Evolutionary conservation across 2,888 invertebrate species (phyloP).

Genomic region (Syrista parreyssii): DNA sequence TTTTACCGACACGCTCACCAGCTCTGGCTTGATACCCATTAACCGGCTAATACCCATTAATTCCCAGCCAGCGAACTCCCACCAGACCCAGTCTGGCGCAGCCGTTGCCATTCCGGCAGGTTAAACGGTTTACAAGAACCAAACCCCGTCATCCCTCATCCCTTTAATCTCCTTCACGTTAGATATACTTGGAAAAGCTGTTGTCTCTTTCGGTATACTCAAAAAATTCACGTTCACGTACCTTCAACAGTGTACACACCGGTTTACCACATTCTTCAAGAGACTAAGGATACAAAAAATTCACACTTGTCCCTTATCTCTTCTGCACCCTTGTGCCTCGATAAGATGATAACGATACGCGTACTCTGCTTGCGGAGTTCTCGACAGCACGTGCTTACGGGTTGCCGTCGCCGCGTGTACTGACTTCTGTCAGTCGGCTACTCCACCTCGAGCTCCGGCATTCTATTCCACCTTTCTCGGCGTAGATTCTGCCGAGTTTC

Average conservation of each 20-base stretch:
- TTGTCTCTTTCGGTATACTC: not conserved
- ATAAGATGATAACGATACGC: not conserved
- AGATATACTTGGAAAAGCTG: not conserved
- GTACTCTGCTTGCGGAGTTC: not conserved
- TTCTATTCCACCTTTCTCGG: slow-evolving; percentile 42
- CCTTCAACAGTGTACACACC: not conserved
- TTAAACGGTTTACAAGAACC: not conserved
- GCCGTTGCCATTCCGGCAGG: not conserved
- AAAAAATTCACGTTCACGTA: not conserved
- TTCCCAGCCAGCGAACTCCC: not conserved
- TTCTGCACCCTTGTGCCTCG: not conserved
- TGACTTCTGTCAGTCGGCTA: slow-evolving; percentile 49
- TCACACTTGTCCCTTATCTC: not conserved
- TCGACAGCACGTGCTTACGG: slow-evolving; percentile 43
- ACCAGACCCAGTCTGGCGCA: not conserved
- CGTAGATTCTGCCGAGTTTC: not conserved
- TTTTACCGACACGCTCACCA: not conserved
- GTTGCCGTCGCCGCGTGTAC: slow-evolving; percentile 61
- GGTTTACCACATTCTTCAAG: not conserved
- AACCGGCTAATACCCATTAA: not conserved
- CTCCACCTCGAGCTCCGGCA: slow-evolving; percentile 29
- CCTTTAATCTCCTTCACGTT: not conserved
- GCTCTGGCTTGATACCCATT: not conserved
- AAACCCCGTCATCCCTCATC: not conserved
- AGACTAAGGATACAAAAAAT: not conserved